Evolutionary conservation across 2,113 vertebrate genomes (phyloP), one percentile per base, ranked within the genome.

Genomic region (Erpornis zantholeuca): DNA sequence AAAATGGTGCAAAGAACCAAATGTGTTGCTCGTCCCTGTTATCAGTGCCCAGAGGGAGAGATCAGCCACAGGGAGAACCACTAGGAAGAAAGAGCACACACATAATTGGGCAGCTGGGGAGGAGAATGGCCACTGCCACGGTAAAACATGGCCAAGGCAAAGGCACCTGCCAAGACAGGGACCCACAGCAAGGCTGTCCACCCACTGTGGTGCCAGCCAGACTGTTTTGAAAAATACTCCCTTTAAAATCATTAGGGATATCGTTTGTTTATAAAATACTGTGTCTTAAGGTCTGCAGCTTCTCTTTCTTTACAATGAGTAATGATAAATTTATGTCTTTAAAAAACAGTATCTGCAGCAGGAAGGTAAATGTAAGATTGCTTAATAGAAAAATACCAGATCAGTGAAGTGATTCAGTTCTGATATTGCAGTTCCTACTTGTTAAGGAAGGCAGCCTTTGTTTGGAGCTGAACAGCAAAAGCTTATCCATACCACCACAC

Each of bases 131-230:
- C 61, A 17, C 23, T 15, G 47, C 6, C 35, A 56, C 18, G 14
- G 0, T 6, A 29, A 31, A 31, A 17, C 0, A 0, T 9, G 42
- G 47, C 33, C 38, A 63, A 66, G 23, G 27, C 65, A 82, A 44
- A 33, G 42, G 42, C 50, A 44, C 15, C 27, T 31, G 52, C 12
- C 33, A 5, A 27, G 31, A 60, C 16, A 78, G 36, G 23, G n/a
- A 61, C 28, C 19, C 0, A 0, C 19, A 31, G 52, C 14, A 14
- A 19, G 49, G 29, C 5, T 86, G 12, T 71, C 15, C 38, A 52
- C 5, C 35, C 33, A 49, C 40, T 24, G 35, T 3, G 16, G 3
- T 42, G 40, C 23, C 65, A 82, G 40, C 3, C 71, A 86, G 27
- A 2, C 16, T 60, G 21, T 28, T 73, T 35, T 52, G 36, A 70